Percentiles rank a stretch among this genome's conserved stretches.
These are phyloP conservation scores for Bolborhynchus lineola DNA, from an alignment of 2,113 vertebrate species.

Conservation along the genomic window DNA sequence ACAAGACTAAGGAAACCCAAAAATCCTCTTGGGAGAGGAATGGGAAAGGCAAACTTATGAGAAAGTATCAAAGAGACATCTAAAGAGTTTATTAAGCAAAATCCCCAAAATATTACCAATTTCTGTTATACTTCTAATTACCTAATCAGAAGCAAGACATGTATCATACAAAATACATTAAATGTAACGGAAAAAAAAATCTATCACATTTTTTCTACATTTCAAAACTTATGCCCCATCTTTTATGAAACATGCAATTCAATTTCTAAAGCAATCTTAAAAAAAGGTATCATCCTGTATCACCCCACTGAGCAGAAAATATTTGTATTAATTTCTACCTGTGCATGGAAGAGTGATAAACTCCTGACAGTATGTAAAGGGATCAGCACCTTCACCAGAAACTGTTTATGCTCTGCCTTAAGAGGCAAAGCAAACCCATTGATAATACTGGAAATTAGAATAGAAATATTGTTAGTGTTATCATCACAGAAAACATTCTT, in stretches of 20 bases:
- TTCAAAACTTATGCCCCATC: background rate
- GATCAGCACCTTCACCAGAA: slow-evolving; percentile 99
- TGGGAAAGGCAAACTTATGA: background rate
- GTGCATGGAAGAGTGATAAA: slow-evolving; percentile 98
- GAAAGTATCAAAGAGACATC: background rate
- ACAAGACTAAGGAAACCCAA: background rate
- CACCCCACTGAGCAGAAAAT: background rate
- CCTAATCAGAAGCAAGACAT: background rate
- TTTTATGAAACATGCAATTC: background rate
- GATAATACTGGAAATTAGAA: slow-evolving; percentile 89
- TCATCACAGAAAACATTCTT: background rate
- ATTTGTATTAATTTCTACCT: slow-evolving; percentile 78
- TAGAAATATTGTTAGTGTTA: slow-evolving; percentile 52
- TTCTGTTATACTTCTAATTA: background rate
- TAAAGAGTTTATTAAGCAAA: background rate
- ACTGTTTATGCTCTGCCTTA: slow-evolving; percentile 99
- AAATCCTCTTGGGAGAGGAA: background rate
- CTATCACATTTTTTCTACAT: background rate
- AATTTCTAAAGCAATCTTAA: background rate
- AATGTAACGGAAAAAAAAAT: background rate
- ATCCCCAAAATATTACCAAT: background rate
- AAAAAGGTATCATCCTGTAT: background rate
- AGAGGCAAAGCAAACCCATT: slow-evolving; percentile 99
- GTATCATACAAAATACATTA: background rate
- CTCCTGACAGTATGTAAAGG: slow-evolving; percentile 97